Percentiles rank a stretch among this genome's conserved stretches.
Evolutionary conservation across 2,888 invertebrate species (phyloP).

Genomic region (Octonoba sinensis): DNA sequence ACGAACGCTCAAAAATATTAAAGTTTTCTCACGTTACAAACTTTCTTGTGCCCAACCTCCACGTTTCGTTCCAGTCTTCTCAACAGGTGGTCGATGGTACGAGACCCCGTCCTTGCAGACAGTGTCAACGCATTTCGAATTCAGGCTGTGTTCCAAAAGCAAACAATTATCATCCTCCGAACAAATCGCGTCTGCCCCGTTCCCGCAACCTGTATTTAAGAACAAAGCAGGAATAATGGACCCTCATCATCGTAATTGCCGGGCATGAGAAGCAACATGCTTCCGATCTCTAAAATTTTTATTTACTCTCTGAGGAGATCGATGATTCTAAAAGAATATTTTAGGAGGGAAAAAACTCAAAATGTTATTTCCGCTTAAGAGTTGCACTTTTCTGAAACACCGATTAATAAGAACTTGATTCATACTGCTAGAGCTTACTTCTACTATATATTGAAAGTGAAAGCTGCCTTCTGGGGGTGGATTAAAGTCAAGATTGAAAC

Average conservation of each 20-base stretch:
- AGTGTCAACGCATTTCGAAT: neutral
- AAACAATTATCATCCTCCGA: constrained; percentile 35
- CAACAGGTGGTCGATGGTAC: constrained; percentile 28
- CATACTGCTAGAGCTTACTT: too few species aligned
- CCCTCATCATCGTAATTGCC: constrained; percentile 19
- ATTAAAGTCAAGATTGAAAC: too few species aligned
- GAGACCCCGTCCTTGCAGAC: neutral
- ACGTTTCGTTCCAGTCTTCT: neutral
- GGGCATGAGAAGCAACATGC: neutral
- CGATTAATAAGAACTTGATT: too few species aligned
- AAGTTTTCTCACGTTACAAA: too few species aligned
- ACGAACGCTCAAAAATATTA: neutral
- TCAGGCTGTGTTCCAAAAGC: constrained; percentile 20
- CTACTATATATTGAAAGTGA: too few species aligned
- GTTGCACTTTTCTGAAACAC: too few species aligned
- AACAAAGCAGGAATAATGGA: constrained; percentile 30
- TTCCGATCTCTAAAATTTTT: too few species aligned
- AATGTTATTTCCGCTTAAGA: too few species aligned
- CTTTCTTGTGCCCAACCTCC: neutral
- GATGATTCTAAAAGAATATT: too few species aligned
- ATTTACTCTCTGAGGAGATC: too few species aligned
- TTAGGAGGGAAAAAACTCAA: too few species aligned
- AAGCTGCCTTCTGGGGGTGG: too few species aligned
- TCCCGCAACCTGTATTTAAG: constrained; percentile 21
- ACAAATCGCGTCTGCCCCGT: constrained; percentile 14